Base-by-base conservation (phyloP, 2,113 vertebrate species). In the Elgaria multicarinata region DNA sequence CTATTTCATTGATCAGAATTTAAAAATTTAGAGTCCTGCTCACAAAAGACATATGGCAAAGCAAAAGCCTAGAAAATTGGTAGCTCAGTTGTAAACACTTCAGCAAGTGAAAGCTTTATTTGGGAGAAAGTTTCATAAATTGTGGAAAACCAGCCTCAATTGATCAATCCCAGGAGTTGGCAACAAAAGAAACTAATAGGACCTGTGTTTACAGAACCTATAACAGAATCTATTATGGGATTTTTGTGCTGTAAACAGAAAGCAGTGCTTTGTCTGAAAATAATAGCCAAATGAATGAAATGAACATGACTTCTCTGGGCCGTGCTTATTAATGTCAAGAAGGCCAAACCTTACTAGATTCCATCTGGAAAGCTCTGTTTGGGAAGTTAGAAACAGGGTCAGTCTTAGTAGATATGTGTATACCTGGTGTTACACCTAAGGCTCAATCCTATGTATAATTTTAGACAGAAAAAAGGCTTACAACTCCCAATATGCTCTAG, bases 361-460 rank as follows among this genome's bases (percentile, higher is more conserved):
- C 28, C 20, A 69, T 0, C 7, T 81, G 90, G 53, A 89, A 90
- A 86, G 0, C 0, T 3, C 14, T 5, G 14, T 86, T 16, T 16
- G 39, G 42, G 10, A 28, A 26, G 79, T 2, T 0, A 81, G 36
- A n/a, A 83, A 42, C 22, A 64, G 31, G 44, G 90, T 86, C 66
- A 2, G 0, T 83, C 0, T 14, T 64, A 58, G 20, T 71, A n/a
- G 91, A 39, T 0, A 0, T 12, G 12, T 0, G 89, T 87, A 77
- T 42, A 16, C 24, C 0, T 0, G 33, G 33, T n/a, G 33, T 71
- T 71, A 62, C 16, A 62, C 18, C 22, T 62, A 62, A 3, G 20
- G 16, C 12, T 22, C 18, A 62, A 62, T 62, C 58, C 58, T 62
- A 62, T 62, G 50, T 10, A 7, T 53, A 10, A n/a, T n/a, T 53